These are phyloP conservation scores for Miltochrista miniata DNA, from an alignment of 2,888 invertebrate species.

Conservation along the genomic window DNA sequence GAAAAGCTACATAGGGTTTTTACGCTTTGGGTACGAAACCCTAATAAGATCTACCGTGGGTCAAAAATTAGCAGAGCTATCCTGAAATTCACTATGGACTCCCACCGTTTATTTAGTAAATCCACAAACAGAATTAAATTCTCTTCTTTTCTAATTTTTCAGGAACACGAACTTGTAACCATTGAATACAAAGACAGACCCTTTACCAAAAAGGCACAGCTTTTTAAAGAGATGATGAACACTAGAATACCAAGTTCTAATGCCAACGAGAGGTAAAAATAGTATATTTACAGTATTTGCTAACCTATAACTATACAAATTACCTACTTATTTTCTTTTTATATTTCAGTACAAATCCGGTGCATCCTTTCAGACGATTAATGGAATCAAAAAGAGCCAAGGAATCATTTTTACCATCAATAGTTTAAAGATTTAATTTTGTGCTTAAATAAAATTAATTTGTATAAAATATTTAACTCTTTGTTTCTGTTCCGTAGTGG, in stretches of 20 bases:
- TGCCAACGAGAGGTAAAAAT: slow-evolving; percentile 58
- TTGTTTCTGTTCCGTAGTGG: too few relatives aligned
- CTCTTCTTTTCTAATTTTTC: slow-evolving; percentile 19
- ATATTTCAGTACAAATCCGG: slow-evolving; percentile 65
- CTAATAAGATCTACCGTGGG: too few relatives aligned
- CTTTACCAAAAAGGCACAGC: slow-evolving; percentile 62
- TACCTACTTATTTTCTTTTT: not conserved
- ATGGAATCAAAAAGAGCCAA: slow-evolving; percentile 45
- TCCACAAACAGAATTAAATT: too few relatives aligned
- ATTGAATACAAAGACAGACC: slow-evolving; percentile 60
- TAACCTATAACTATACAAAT: too few relatives aligned
- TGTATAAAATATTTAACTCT: too few relatives aligned
- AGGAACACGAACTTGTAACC: slow-evolving; percentile 55
- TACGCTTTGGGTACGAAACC: too few relatives aligned
- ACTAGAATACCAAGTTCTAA: slow-evolving; percentile 51
- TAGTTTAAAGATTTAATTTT: slow-evolving; percentile 20
- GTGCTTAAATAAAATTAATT: too few relatives aligned
- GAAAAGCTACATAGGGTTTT: too few relatives aligned
- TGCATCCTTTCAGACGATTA: slow-evolving; percentile 67
- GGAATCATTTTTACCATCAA: slow-evolving; percentile 46
- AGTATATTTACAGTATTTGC: too few relatives aligned
- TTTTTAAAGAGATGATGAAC: slow-evolving; percentile 65
- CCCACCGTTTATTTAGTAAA: too few relatives aligned
- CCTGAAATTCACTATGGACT: too few relatives aligned
- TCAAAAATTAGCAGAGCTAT: too few relatives aligned